Conservation (phyloP, 2,113 vertebrate species). For the Apeltes quadracus region DNA sequence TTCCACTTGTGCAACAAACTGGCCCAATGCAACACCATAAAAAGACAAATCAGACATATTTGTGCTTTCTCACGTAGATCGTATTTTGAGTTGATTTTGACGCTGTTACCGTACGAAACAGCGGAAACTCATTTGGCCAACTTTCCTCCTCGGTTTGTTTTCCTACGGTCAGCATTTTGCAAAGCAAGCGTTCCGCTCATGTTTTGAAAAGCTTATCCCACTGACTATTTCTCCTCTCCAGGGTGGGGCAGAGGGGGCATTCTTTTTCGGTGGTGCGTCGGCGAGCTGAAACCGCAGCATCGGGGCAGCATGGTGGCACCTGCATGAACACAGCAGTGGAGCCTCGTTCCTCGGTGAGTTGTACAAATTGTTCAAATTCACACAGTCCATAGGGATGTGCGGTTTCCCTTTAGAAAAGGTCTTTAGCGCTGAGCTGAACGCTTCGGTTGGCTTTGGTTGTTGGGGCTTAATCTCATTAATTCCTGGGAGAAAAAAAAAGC, state of each 20-base stretch:
- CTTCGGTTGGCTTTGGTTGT: neutral
- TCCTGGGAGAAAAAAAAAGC: constrained; percentile 2
- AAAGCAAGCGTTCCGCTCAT: neutral
- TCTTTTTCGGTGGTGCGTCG: constrained; percentile 69
- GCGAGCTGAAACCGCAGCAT: constrained; percentile 62
- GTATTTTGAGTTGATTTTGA: constrained; percentile 1
- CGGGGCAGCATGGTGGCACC: constrained; percentile 86
- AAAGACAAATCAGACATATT: too few species aligned
- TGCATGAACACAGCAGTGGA: constrained; percentile 72
- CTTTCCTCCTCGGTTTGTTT: neutral
- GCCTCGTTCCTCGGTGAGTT: constrained; percentile 88
- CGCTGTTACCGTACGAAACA: neutral
- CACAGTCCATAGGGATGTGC: neutral
- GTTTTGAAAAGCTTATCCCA: neutral
- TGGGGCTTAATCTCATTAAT: constrained; percentile 22
- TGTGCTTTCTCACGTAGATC: too few species aligned
- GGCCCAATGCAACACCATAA: too few species aligned
- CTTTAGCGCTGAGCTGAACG: constrained; percentile 8
- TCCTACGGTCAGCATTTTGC: neutral
- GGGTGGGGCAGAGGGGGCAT: constrained; percentile 78
- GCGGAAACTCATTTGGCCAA: neutral
- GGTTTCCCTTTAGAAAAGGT: constrained; percentile 7
- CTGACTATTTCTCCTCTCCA: constrained; percentile 43
- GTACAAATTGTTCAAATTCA: constrained; percentile 6
- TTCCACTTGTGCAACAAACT: too few species aligned